These are phyloP conservation scores for Gavialis gangeticus DNA, from an alignment of 2,113 vertebrate species.

Conservation along the genomic window DNA sequence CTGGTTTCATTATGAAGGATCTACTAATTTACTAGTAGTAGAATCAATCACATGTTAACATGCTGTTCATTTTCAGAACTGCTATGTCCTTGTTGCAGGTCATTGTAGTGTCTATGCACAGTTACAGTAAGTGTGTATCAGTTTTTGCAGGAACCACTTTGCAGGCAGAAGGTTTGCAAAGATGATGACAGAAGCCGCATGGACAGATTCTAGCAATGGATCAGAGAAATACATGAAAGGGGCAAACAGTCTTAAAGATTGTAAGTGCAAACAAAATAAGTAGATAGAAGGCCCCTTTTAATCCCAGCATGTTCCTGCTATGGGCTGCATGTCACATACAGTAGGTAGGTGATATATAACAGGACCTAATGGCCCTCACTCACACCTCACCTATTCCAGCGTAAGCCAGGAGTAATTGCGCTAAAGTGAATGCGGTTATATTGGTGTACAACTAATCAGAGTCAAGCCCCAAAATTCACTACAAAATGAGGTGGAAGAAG, in stretches of 20 bases:
- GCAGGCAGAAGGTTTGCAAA: not conserved
- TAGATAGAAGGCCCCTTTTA: not conserved
- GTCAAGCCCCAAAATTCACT: not conserved
- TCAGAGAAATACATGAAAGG: not conserved
- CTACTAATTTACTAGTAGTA: not conserved
- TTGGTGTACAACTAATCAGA: not conserved
- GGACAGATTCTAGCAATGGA: not conserved
- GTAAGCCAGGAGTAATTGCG: not conserved
- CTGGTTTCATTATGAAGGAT: not conserved
- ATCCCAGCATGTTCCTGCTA: rapidly evolving
- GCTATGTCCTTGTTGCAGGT: not conserved
- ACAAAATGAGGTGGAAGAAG: not conserved
- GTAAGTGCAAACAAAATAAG: not conserved
- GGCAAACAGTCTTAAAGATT: not conserved
- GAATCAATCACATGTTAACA: not conserved
- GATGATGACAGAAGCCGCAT: not conserved
- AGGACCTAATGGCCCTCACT: not conserved
- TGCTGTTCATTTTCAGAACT: too few species aligned
- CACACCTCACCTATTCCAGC: not conserved
- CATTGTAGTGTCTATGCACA: not conserved
- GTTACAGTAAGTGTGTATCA: not conserved
- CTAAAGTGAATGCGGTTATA: not conserved
- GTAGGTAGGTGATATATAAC: rapidly evolving
- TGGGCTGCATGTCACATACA: rapidly evolving
- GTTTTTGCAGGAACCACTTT: not conserved